Percentiles rank a stretch among this genome's conserved stretches.
Conservation (phyloP, 1,140 invertebrate species). For the Panagrolaimus sp. region DNA sequence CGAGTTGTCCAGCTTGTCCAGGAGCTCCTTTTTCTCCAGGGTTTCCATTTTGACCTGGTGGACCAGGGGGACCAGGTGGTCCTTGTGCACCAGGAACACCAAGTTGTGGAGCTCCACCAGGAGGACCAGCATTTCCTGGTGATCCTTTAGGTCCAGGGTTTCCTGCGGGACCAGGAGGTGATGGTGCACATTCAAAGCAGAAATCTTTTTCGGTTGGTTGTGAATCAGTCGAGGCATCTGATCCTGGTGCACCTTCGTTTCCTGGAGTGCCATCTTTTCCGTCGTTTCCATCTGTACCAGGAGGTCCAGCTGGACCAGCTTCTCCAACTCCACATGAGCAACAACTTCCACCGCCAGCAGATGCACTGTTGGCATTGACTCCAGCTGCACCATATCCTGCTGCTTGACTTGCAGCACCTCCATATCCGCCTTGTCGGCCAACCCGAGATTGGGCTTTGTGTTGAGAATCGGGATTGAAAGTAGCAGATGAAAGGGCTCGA, state of each 20-base stretch:
- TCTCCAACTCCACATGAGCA: slow-evolving; percentile 17
- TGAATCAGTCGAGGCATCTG: background rate
- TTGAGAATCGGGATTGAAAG: background rate
- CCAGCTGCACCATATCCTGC: background rate
- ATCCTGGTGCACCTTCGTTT: background rate
- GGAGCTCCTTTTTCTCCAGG: background rate
- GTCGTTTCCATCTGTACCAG: slow-evolving; percentile 10
- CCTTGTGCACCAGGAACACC: slow-evolving; percentile 13
- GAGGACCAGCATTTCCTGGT: background rate
- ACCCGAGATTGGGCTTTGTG: background rate
- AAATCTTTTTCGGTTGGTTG: slow-evolving; percentile 11
- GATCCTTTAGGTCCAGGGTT: slow-evolving; percentile 15
- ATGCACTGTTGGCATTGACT: background rate
- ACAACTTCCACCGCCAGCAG: background rate
- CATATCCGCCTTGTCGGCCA: background rate
- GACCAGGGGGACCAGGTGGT: slow-evolving; percentile 13
- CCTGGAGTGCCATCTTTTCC: background rate
- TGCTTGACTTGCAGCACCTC: background rate
- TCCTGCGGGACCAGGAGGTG: slow-evolving; percentile 7
- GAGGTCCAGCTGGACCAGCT: slow-evolving; percentile 2
- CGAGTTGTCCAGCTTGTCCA: background rate
- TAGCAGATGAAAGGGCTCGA: background rate
- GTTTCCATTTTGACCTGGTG: slow-evolving; percentile 8
- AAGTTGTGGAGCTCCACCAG: background rate
- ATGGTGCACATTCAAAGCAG: slow-evolving; percentile 14